phyloP scores from a whole-genome alignment of 2,888 invertebrate species.

The Stenotaenia linearis region DNA sequence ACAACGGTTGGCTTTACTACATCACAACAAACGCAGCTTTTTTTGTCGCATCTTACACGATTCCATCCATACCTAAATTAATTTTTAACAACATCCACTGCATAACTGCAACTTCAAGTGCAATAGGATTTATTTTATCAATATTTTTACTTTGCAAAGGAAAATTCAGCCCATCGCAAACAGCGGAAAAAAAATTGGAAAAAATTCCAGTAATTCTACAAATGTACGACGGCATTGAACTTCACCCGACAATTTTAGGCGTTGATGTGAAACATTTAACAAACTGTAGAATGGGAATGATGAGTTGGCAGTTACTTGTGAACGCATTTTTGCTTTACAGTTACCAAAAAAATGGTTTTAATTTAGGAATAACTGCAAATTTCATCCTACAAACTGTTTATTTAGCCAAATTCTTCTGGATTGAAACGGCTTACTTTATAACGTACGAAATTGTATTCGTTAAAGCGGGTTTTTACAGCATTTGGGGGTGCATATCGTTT shows the following conservation, averaged over 20 bases:
- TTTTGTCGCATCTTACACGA: constrained; percentile 48
- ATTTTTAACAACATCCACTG: constrained; percentile 51
- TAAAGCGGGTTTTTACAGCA: constrained; percentile 51
- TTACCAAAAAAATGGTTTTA: constrained; percentile 42
- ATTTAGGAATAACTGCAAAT: constrained; percentile 44
- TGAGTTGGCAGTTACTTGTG: constrained; percentile 47
- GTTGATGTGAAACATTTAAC: constrained; percentile 48
- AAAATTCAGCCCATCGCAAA: not conserved
- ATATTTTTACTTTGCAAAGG: constrained; percentile 41
- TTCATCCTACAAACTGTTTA: constrained; percentile 51
- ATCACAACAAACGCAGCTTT: constrained; percentile 44
- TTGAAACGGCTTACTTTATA: constrained; percentile 56
- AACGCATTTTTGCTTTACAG: constrained; percentile 36
- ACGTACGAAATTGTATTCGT: constrained; percentile 56
- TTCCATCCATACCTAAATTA: constrained; percentile 45
- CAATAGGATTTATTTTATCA: constrained; percentile 49
- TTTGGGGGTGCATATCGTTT: constrained; percentile 55
- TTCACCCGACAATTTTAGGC: constrained; percentile 52
- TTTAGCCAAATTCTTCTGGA: constrained; percentile 55
- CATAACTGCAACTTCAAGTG: constrained; percentile 49
- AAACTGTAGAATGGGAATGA: constrained; percentile 51
- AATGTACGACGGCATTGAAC: constrained; percentile 53
- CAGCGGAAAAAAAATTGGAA: constrained; percentile 35
- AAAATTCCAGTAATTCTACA: constrained; percentile 45
- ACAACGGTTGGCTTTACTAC: constrained; percentile 51